Percentiles rank a stretch among this genome's conserved stretches.
Evolutionary conservation across 2,113 vertebrate species (phyloP).

Genomic region (Todiramphus saurophagus): DNA sequence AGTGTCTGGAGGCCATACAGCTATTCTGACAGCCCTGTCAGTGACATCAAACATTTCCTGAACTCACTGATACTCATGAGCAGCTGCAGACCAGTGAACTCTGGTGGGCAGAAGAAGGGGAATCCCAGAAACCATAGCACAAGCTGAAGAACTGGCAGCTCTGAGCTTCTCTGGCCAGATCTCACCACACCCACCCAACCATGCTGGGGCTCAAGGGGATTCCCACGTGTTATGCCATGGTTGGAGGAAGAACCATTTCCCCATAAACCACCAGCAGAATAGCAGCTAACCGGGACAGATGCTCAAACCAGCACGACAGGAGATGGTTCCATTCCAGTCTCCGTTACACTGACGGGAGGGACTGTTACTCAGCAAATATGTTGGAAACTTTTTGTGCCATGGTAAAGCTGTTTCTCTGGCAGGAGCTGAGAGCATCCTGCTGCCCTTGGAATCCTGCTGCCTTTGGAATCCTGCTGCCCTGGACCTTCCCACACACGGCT

Average conservation of each 20-base stretch:
- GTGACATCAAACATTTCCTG: background rate
- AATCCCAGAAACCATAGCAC: background rate
- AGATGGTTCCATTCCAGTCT: background rate
- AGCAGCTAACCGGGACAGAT: background rate
- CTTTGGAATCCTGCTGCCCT: background rate
- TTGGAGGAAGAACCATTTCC: background rate
- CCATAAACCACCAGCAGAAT: background rate
- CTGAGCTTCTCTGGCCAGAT: background rate
- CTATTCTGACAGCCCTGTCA: background rate
- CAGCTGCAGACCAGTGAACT: background rate
- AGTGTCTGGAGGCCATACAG: background rate
- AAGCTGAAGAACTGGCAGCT: background rate
- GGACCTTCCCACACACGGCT: background rate
- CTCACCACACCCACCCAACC: background rate
- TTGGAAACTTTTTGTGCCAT: background rate
- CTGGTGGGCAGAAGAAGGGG: background rate
- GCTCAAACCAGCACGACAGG: background rate
- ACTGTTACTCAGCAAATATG: background rate
- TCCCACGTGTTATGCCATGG: background rate
- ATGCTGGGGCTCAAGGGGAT: background rate
- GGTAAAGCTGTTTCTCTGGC: background rate
- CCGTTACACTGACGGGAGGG: accelerated
- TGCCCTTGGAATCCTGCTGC: background rate
- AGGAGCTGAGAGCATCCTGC: background rate
- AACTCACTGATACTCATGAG: background rate